Evolutionary conservation across 2,797 vertebrate species (phyloP).

Genomic region (Danio choprae): DNA sequence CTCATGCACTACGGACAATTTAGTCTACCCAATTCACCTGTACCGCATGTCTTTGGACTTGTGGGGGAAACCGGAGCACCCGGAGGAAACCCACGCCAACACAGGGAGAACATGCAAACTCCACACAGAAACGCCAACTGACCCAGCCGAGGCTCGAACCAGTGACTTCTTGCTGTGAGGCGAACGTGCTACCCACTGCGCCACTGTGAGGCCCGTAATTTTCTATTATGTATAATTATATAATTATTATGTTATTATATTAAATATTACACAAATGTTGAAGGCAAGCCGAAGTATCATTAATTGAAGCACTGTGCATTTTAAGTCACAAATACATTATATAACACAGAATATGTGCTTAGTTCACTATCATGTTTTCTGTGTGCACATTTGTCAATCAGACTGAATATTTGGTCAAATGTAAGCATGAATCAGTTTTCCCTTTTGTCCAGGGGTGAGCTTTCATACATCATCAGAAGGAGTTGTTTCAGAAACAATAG

Average conservation of each 20-base stretch:
- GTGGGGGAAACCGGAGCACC: no score
- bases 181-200: no score
- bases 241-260: neutral
- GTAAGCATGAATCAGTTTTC: neutral
- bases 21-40: no score
- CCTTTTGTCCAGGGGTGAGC: neutral
- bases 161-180: no score
- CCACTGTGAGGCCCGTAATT: no score
- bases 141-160: no score
- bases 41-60: no score
- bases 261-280: neutral
- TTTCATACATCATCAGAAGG: conserved; percentile 18
- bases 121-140: no score
- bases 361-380: neutral
- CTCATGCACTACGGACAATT: no score
- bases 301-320: neutral
- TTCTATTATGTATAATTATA: neutral
- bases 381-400: conserved; percentile 7
- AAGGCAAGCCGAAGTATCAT: neutral
- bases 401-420: neutral
- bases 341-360: neutral
- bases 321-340: neutral
- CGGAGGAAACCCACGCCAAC: no score
- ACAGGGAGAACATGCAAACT: no score
- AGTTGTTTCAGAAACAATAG: conserved; percentile 31